Evolutionary conservation across 2,888 invertebrate genomes (phyloP).

Genomic region (Eulithis prunata): DNA sequence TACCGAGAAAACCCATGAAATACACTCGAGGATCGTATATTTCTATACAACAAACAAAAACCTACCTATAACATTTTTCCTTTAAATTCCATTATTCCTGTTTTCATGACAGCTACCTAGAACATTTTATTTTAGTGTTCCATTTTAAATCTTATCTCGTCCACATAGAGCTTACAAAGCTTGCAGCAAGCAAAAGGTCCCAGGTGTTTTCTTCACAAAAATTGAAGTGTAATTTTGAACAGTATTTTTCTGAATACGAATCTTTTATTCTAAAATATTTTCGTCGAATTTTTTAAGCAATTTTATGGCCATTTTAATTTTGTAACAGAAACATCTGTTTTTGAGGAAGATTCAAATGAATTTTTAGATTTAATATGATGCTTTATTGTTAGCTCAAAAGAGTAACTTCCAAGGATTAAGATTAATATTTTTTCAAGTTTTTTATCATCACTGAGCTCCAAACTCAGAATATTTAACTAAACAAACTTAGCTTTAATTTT

Average conservation of each 20-base stretch:
- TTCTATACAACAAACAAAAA: constrained; percentile 29
- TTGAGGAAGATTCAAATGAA: constrained; percentile 2
- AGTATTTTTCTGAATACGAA: constrained; percentile 57
- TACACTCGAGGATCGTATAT: constrained; percentile 20
- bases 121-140: constrained; percentile 44
- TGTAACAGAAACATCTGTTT: constrained; percentile 34
- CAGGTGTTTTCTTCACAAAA: constrained; percentile 69
- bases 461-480: no score
- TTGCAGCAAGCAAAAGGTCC: constrained; percentile 44
- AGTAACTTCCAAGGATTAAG: no score
- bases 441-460: no score
- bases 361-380: neutral
- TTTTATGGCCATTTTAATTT: constrained; percentile 33
- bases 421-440: no score
- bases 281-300: constrained; percentile 40
- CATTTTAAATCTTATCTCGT: constrained; percentile 38
- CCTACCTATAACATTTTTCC: constrained; percentile 46
- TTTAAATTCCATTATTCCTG: constrained; percentile 63
- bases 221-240: constrained; percentile 64
- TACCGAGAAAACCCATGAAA: constrained; percentile 17
- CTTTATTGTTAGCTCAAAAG: no score
- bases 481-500: no score
- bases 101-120: constrained; percentile 59
- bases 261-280: constrained; percentile 52
- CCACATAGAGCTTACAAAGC: constrained; percentile 36